Evolutionary conservation across 2,113 vertebrate species (phyloP).

Genomic region (Spea multiplicata): DNA sequence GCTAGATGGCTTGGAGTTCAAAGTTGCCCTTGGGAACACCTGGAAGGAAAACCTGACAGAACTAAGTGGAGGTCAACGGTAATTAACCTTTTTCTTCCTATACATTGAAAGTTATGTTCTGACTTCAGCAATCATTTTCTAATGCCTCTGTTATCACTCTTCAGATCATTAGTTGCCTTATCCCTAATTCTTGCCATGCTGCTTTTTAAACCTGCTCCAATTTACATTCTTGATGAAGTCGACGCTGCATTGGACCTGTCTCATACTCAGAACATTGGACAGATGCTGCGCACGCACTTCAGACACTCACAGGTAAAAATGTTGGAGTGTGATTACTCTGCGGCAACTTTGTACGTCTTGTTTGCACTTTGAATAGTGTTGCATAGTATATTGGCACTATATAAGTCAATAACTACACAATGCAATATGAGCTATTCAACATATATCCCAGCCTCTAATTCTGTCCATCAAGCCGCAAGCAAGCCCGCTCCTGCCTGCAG

Average conservation of each 20-base stretch:
- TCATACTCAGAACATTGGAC: slow-evolving; percentile 96
- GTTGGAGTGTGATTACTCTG: background rate
- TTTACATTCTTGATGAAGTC: slow-evolving; percentile 96
- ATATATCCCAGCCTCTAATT: too few species aligned
- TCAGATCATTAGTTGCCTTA: slow-evolving; percentile 90
- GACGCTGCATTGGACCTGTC: slow-evolving; percentile 96
- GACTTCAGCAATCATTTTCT: background rate
- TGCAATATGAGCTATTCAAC: too few species aligned
- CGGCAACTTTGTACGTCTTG: too few species aligned
- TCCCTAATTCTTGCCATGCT: slow-evolving; percentile 94
- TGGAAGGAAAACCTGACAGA: slow-evolving; percentile 98
- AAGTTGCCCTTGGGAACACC: slow-evolving; percentile 86
- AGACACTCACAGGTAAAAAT: slow-evolving; percentile 82
- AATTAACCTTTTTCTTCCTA: slow-evolving; percentile 4
- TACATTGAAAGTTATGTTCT: too few species aligned
- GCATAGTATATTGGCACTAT: too few species aligned
- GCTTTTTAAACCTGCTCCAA: slow-evolving; percentile 95
- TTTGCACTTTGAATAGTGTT: too few species aligned
- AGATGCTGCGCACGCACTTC: slow-evolving; percentile 91
- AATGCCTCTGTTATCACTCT: background rate
- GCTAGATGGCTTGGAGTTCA: slow-evolving; percentile 86
- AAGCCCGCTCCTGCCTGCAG: too few species aligned
- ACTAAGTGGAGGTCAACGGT: slow-evolving; percentile 96
- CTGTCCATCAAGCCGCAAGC: too few species aligned
- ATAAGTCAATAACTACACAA: too few species aligned